Base-by-base conservation (phyloP, 1,140 invertebrate species). In the Drosophila pallidifrons region DNA sequence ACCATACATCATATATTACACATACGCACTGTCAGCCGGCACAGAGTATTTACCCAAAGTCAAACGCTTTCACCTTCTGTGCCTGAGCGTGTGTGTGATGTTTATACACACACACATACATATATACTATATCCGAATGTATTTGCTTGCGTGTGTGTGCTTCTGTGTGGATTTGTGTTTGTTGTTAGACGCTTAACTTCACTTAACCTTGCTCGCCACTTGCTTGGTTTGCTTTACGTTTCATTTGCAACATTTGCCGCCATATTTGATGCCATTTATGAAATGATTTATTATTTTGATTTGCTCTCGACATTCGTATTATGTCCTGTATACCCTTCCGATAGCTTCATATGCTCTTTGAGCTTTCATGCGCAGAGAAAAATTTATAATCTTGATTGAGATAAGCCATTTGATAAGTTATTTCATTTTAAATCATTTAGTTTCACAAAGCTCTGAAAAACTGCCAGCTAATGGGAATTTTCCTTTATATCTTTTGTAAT, bases 241-340 rank as follows among this genome's bases (percentile, higher is more conserved):
- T 91, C 85, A 91, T 91, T 91, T 91, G 88, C 80, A 91, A 91
- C 88, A 91, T 91, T 91, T 91, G 89, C 89, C 89, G 79, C 82
- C 85, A 91, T 90, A 90, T 91, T 90, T 90, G 86, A 89, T 90
- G 86, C 86, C 86, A 89, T 89, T 89, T 90, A 83, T 73, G 81
- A 86, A 85, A 90, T 89, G 86, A 90, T 90, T 89, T 89, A 90
- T 90, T 90, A 89, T 89, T 90, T 89, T 86, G 86, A 90, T 89
- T 89, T 90, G 85, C 83, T 85, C 70, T 83, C 80, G 83, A 87
- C 83, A 87, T 75, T 72, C 74, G 67, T 77, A 86, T 77, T 83
- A 70, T 74, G 59, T 57, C 3, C 20, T 25, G 28, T 25, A 68
- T 75, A 54, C 61, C 41, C 71, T 77, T 45, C 43, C 55, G 43